phyloP scores from a whole-genome alignment of 2,888 invertebrate species.

The Eristalinus sepulchralis region DNA sequence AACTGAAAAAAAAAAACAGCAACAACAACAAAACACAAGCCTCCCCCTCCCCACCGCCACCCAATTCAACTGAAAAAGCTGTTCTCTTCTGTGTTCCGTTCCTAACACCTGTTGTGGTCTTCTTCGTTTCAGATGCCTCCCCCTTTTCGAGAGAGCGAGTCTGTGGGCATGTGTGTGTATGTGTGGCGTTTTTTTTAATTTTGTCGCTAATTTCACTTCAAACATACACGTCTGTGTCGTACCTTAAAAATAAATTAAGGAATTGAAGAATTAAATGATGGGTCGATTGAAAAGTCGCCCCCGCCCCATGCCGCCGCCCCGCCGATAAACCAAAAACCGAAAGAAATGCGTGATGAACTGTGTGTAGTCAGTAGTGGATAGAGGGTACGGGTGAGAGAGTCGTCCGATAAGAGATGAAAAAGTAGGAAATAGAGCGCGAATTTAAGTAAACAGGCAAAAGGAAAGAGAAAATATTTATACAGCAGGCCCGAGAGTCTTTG shows the following conservation, averaged over 20 bases:
- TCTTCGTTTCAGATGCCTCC: constrained; percentile 2
- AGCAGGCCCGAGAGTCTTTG: neutral
- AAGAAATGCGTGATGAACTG: too few relatives aligned
- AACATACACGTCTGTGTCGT: constrained; percentile 16
- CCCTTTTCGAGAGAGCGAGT: neutral
- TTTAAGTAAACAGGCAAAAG: constrained; percentile 23
- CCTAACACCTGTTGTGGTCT: constrained; percentile 44
- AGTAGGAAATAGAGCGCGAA: constrained; percentile 8
- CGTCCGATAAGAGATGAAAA: neutral
- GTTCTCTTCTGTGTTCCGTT: constrained; percentile 3
- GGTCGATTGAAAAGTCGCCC: neutral
- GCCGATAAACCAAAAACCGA: too few relatives aligned
- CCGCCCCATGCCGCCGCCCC: too few relatives aligned
- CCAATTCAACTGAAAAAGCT: neutral
- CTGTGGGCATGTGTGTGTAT: neutral
- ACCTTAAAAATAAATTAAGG: constrained; percentile 9
- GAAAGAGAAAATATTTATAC: constrained; percentile 24
- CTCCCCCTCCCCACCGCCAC: neutral
- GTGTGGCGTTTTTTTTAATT: neutral
- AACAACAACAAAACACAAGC: neutral
- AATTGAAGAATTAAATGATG: constrained; percentile 2
- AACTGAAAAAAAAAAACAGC: neutral
- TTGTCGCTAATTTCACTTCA: constrained; percentile 17
- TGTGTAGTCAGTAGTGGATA: too few relatives aligned
- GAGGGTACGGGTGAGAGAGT: neutral